phyloP scores from a whole-genome alignment of 2,888 invertebrate genomes.

The Ctena decussata region DNA sequence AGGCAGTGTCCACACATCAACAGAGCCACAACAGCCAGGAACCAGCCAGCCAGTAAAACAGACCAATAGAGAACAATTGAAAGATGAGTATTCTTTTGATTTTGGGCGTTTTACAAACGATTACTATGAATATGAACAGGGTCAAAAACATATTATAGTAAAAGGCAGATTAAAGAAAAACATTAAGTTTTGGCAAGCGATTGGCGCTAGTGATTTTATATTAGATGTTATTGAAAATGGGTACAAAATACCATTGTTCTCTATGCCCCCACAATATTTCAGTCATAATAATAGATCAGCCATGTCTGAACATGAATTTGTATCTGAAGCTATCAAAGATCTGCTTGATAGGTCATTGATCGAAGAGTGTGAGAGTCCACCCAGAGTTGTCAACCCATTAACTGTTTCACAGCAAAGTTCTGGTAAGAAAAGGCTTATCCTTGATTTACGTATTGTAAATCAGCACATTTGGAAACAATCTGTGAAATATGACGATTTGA shows the following conservation, averaged over 20 bases:
- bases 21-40: too few relatives aligned
- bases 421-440: conserved; percentile 42
- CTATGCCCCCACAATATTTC: not conserved
- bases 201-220: conserved; percentile 24
- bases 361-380: not conserved
- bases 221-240: conserved; percentile 41
- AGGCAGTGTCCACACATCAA: not conserved
- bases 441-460: conserved; percentile 47
- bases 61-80: too few relatives aligned
- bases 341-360: conserved; percentile 22
- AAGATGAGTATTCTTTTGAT: conserved; percentile 8
- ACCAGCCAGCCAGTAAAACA: too few relatives aligned
- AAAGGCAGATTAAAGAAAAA: conserved; percentile 24
- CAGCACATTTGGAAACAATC: conserved; percentile 41
- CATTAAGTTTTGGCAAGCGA: conserved; percentile 41
- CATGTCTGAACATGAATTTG: conserved; percentile 39
- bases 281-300: conserved; percentile 41
- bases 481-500: conserved; percentile 45
- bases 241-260: conserved; percentile 47
- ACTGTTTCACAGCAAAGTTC: conserved; percentile 33
- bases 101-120: conserved; percentile 20
- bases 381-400: not conserved
- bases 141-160: conserved; percentile 27
- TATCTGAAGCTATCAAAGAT: conserved; percentile 41
- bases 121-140: conserved; percentile 39